Base-by-base conservation (phyloP, 2,113 vertebrate species). In the Pampusana beccarii region DNA sequence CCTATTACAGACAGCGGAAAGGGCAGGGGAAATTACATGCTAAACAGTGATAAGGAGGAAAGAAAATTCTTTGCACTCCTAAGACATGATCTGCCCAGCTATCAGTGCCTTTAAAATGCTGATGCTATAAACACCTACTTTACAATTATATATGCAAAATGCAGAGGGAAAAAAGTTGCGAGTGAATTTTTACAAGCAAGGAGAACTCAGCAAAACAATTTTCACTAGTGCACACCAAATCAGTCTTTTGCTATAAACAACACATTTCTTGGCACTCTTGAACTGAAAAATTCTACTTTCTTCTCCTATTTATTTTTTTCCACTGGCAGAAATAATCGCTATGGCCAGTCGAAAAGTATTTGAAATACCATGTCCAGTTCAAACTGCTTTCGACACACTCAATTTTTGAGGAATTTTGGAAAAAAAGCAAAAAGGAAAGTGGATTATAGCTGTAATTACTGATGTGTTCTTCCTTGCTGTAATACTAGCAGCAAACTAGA, bases 361-460 rank as follows among this genome's bases (percentile, higher is more conserved):
- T 60, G 65, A 95, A 92, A 85, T 80, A 96, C 69, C 92, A 91
- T 33, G 69, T 80, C 78, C 67, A 94, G 93, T 91, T 91, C 78
- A 94, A 95, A 82, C 38, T 65, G 42, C 64, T 86, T 44, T 86
- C 0, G 84, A 93, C 75, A 96, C 73, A 92, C 71, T 86, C 79
- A 72, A 80, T 88, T 84, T 88, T 87, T 92, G 93, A 81, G 88
- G 84, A 86, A 96, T 94, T 95, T 91, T 89, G 84, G 94, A 94
- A 84, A 65, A 89, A 92, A 95, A 77, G 71, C 50, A 65, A 92
- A 67, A 80, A 40, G 50, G 21, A 77, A 92, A 80, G 69, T 51
- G 48, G 81, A 87, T 95, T 91, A 93, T 71, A 70, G 73, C 33
- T 95, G 61, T 38, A 86, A 71, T 80, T 88, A 88, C 62, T 86